Evolutionary conservation across 30 jellyfish, hydroid and myxozoan genomes (phyloP), one percentile per base, ranked within the genome.

Genomic region (Morbakka virulenta): DNA sequence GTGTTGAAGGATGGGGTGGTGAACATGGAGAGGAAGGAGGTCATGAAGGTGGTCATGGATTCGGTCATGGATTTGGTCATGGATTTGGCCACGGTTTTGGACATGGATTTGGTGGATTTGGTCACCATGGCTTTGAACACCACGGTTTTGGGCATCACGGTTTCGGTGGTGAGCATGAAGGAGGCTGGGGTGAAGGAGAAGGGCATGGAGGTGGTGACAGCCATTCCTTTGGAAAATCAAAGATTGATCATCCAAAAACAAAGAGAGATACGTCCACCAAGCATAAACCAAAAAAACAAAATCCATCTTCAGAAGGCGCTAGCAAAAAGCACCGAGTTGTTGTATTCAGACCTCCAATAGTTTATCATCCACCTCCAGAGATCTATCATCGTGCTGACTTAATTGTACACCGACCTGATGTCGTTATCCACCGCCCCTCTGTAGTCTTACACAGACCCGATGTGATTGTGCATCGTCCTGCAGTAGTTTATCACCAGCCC

Each of bases 331-430:
- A 88, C 68, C 66, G 94, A 23, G 99, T 92, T 50, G 96, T 92
- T 48, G 96, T 80, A 63, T 86, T 81, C 35, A 36, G 99, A 32
- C 99, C 99, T 26, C 96, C 96, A 22, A 67, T 92, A 57, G 67
- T 92, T 31, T 92, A 92, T 53, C 99, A 92, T 69, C 99, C 78
- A 50, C 96, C 99, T 23, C 92, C 94, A 24, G 99, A 92, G 69
- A 71, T 92, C 28, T 86, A 85, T 63, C 99, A 92, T 36, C 87
- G 99, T 2, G 97, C 99, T 1, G 99, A 85, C 64, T 57, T 92
- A 89, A 64, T 92, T 32, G 95, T 92, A 4, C 99, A 92, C 81
- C 82, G 99, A 41, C 99, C 99, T 1, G 99, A 92, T 80, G 96
- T 92, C 53, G 93, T 92, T 17, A 93, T 92, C 57, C 95, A 82